Evolutionary conservation across 2,888 invertebrate genomes (phyloP).

Genomic region (Acronicta psi): DNA sequence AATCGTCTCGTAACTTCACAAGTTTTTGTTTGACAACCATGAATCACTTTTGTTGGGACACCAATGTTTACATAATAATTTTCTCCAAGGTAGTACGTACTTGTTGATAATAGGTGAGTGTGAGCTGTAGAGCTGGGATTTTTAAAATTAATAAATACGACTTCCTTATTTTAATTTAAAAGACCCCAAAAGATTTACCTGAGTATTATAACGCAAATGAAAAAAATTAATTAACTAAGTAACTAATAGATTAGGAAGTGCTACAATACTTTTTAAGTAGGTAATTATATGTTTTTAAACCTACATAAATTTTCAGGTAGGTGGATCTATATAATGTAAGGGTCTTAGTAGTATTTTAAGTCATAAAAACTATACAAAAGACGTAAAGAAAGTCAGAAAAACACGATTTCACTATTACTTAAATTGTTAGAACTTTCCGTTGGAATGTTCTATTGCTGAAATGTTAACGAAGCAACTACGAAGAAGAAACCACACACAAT

Average conservation of each 20-base stretch:
- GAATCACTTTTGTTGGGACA: conserved; percentile 41
- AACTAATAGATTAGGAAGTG: too few species aligned
- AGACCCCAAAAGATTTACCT: too few species aligned
- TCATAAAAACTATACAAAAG: neutral
- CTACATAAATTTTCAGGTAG: too few species aligned
- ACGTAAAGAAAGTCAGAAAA: conserved; percentile 17
- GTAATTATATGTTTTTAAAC: too few species aligned
- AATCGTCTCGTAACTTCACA: conserved; percentile 45
- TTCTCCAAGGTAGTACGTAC: conserved; percentile 1
- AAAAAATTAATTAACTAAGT: too few species aligned
- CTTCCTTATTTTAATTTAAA: too few species aligned
- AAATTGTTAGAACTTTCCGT: conserved; percentile 20
- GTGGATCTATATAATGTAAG: too few species aligned
- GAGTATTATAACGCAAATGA: too few species aligned
- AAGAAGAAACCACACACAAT: conserved; percentile 42
- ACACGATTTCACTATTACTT: conserved; percentile 44
- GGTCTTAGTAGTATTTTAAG: neutral
- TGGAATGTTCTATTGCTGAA: conserved; percentile 9
- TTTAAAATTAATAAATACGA: too few species aligned
- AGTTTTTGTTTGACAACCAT: conserved; percentile 42
- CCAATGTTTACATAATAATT: conserved; percentile 12
- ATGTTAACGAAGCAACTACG: conserved; percentile 6
- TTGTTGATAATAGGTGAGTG: too few species aligned
- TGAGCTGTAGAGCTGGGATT: too few species aligned
- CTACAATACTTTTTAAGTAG: too few species aligned